Evolutionary conservation across 1,140 invertebrate species (phyloP).

Genomic region (Neotoxoptera formosana): DNA sequence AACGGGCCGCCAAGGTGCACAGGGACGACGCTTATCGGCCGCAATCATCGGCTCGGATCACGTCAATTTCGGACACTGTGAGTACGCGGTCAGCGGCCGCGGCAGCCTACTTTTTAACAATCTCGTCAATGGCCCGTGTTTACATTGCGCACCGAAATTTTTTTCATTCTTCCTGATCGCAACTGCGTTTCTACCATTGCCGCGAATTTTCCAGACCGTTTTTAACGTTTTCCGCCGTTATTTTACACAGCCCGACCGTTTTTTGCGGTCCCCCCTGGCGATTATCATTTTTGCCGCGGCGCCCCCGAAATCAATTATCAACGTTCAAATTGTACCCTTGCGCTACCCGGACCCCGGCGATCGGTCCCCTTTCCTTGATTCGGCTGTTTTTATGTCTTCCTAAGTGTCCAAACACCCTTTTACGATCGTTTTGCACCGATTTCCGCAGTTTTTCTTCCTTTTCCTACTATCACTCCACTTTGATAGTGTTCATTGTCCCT

Average conservation of each 20-base stretch:
- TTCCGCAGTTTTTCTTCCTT: neutral
- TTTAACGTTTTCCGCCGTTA: neutral
- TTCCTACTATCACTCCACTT: slow-evolving; percentile 26
- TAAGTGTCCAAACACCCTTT: neutral
- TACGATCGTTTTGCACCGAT: neutral
- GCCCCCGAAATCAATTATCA: slow-evolving; percentile 34
- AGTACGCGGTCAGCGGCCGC: slow-evolving; percentile 44
- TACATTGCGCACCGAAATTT: slow-evolving; percentile 30
- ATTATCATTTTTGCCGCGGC: slow-evolving; percentile 23
- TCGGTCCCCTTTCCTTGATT: neutral
- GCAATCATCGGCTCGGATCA: slow-evolving; percentile 48
- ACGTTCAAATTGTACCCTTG: neutral
- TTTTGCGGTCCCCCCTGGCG: neutral
- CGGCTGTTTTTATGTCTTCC: neutral
- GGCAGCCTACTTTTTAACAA: slow-evolving; percentile 52
- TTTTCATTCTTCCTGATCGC: neutral
- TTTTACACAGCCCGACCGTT: neutral
- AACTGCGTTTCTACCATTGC: neutral
- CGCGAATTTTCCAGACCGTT: neutral
- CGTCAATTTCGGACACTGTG: slow-evolving; percentile 54
- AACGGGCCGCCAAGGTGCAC: neutral
- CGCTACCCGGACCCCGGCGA: neutral
- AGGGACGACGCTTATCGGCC: slow-evolving; percentile 12
- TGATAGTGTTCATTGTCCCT: neutral
- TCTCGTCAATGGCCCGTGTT: slow-evolving; percentile 48